A percentile compares a stretch with the other conserved stretches of the same genome.
Conservation (phyloP, 1,140 invertebrate species). For the Aphelenchoides besseyi region DNA sequence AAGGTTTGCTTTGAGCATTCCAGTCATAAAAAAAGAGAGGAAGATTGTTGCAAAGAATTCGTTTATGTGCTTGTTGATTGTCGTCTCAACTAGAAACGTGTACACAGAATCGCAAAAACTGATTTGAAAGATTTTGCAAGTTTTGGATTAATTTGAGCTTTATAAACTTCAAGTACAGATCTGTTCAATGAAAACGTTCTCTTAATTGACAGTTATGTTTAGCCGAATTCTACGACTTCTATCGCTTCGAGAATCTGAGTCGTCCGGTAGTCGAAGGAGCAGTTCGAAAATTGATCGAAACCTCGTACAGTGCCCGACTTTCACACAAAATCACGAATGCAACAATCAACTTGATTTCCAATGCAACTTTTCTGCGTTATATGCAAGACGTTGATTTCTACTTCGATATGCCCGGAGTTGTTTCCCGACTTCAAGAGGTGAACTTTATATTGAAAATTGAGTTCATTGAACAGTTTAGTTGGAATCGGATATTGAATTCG, state of each 20-base stretch:
- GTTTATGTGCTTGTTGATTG: too few relatives aligned
- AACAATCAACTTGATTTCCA: conserved; percentile 54
- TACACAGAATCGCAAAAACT: too few relatives aligned
- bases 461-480: conserved; percentile 36
- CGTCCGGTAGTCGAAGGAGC: conserved; percentile 32
- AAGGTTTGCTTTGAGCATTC: conserved; percentile 43
- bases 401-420: conserved; percentile 54
- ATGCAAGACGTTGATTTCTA: conserved; percentile 46
- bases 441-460: conserved; percentile 23
- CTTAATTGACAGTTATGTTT: conserved; percentile 4
- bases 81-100: too few relatives aligned
- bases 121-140: conserved; percentile 13
- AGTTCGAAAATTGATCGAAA: conserved; percentile 46
- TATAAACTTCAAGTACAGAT: conserved; percentile 8
- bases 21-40: too few relatives aligned
- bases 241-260: conserved; percentile 49
- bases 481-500: conserved; percentile 61
- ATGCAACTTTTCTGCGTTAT: conserved; percentile 57
- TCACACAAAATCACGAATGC: conserved; percentile 51
- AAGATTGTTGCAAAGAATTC: too few relatives aligned
- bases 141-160: background rate
- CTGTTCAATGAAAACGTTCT: background rate
- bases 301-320: conserved; percentile 28
- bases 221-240: conserved; percentile 59
- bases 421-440: conserved; percentile 54